Conservation (phyloP, 2,113 vertebrate species). For the Hydropotes inermis region DNA sequence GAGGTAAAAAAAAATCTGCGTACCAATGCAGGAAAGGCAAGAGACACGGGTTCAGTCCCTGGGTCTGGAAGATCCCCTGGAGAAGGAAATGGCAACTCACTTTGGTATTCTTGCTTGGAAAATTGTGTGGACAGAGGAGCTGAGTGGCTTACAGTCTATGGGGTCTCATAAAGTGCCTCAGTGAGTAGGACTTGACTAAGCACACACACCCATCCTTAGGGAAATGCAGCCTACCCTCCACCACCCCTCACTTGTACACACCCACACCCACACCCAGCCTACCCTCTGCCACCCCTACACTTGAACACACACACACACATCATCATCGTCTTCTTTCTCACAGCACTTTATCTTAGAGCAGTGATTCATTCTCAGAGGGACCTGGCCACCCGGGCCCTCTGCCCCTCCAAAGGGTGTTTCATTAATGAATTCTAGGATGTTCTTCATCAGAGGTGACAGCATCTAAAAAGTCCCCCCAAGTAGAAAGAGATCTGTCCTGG, state of each 20-base stretch:
- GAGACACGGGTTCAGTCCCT: not conserved
- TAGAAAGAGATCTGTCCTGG: not conserved
- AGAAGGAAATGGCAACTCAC: not conserved
- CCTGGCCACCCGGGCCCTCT: not conserved
- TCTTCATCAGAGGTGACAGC: not conserved
- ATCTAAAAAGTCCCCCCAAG: not conserved
- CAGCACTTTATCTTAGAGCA: not conserved
- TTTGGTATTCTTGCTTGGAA: not conserved
- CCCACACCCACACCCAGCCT: not conserved
- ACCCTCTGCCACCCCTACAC: not conserved
- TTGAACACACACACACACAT: not conserved
- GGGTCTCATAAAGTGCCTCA: not conserved
- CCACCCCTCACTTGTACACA: not conserved
- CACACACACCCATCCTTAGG: not conserved
- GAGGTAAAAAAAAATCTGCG: not conserved
- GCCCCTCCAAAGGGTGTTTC: not conserved
- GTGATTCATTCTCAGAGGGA: not conserved
- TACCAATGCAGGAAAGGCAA: not conserved
- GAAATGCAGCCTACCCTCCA: not conserved
- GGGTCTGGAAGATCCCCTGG: not conserved
- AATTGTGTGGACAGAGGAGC: not conserved
- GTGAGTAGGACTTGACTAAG: not conserved
- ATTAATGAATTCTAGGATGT: not conserved
- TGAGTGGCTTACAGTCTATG: not conserved
- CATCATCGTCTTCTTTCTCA: not conserved